Percentiles rank a stretch among this genome's conserved stretches.
phyloP scores from a whole-genome alignment of 2,797 vertebrate genomes.

The Halcyon chelicuti region DNA sequence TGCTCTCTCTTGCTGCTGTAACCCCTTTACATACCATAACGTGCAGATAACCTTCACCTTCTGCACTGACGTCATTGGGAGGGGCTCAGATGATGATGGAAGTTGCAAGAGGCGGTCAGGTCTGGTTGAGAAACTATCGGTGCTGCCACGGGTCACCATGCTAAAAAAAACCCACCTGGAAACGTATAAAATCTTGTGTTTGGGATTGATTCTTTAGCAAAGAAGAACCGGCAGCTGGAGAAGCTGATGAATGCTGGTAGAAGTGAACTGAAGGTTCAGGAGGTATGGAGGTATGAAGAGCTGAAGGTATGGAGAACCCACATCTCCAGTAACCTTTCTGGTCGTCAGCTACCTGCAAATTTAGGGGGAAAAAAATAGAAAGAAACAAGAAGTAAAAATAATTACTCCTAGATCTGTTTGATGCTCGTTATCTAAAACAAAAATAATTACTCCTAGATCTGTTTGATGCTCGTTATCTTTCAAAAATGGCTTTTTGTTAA shows the following conservation, averaged over 20 bases:
- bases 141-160: constrained; percentile 66
- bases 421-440: neutral
- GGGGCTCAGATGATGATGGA: constrained; percentile 75
- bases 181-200: constrained; percentile 64
- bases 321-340: constrained; percentile 37
- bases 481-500: neutral
- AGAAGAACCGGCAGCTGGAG: constrained; percentile 68
- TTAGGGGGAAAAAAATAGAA: neutral
- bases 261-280: constrained; percentile 7
- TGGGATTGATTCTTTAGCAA: constrained; percentile 74
- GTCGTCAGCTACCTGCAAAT: neutral
- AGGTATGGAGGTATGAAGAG: constrained; percentile 8
- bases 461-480: neutral
- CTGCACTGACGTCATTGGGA: constrained; percentile 77
- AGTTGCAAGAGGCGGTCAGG: constrained; percentile 71
- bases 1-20: neutral
- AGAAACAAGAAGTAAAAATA: neutral
- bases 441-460: neutral
- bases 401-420: neutral
- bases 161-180: constrained; percentile 70
- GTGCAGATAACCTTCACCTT: constrained; percentile 47
- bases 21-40: neutral
- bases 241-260: constrained; percentile 76
- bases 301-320: constrained; percentile 74
- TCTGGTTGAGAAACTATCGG: constrained; percentile 64